Percentiles rank a stretch among this genome's conserved stretches.
phyloP scores from a whole-genome alignment of 2,113 vertebrate genomes.

The Dolichotis patagonum region DNA sequence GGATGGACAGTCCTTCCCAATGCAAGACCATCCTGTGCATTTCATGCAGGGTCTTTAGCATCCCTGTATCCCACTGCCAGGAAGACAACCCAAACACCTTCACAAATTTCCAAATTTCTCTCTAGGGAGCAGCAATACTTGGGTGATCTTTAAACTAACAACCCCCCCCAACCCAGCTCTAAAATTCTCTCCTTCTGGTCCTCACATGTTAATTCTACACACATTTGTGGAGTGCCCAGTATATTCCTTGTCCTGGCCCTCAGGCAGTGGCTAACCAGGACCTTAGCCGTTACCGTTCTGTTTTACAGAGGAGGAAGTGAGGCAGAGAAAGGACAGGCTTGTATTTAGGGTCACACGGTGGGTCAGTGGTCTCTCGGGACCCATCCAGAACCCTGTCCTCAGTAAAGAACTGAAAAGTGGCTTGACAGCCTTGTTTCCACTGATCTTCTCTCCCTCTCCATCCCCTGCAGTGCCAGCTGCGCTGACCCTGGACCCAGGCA shows the following conservation, averaged over 20 bases:
- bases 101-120: neutral
- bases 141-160: neutral
- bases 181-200: neutral
- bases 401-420: neutral
- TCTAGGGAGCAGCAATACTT: neutral
- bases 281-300: neutral
- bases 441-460: neutral
- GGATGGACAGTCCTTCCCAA: neutral
- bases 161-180: neutral
- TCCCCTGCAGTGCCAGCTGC: conserved; percentile 91
- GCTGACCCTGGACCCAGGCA: conserved; percentile 95
- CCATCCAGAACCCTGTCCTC: neutral
- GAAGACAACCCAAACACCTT: neutral
- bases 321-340: neutral
- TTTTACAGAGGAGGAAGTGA: conserved; percentile 9
- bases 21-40: neutral
- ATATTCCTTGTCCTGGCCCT: neutral
- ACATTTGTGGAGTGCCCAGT: neutral
- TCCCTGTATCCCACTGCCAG: neutral
- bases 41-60: neutral
- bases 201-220: neutral
- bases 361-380: neutral
- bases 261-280: neutral
- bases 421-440: neutral
- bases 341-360: neutral